Evolutionary conservation across 2,113 vertebrate species (phyloP).

Genomic region (Xenus cinereus): DNA sequence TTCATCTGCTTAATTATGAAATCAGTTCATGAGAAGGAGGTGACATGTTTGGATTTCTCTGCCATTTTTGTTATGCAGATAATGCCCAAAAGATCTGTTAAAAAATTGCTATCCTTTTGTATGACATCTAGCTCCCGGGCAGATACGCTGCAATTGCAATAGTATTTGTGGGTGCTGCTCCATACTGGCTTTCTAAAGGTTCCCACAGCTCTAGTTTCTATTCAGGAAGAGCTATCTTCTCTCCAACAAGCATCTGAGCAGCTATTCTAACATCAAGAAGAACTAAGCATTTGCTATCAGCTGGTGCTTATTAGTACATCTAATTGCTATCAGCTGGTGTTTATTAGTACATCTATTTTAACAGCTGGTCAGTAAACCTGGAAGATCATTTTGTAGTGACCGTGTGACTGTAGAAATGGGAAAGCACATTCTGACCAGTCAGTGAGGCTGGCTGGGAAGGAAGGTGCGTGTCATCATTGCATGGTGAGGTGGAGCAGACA

Average conservation of each 20-base stretch:
- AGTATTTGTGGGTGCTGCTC: background rate
- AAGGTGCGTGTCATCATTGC: background rate
- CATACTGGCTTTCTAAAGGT: background rate
- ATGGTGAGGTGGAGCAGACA: rapidly evolving
- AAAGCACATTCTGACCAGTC: background rate
- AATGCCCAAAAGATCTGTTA: background rate
- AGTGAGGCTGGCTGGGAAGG: background rate
- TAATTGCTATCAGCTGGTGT: background rate
- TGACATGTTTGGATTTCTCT: background rate
- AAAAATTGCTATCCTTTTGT: background rate
- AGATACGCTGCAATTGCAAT: background rate
- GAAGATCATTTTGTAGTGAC: background rate
- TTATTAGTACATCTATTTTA: background rate
- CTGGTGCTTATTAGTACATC: background rate
- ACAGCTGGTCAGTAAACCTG: background rate
- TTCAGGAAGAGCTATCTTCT: background rate
- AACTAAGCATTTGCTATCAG: background rate
- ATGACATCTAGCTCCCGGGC: background rate
- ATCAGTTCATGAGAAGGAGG: background rate
- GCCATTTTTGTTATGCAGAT: background rate
- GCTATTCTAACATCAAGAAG: background rate
- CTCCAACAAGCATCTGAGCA: background rate
- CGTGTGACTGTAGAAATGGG: background rate
- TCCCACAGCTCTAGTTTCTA: background rate
- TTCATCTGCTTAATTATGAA: background rate